Evolutionary conservation across 2,888 invertebrate genomes (phyloP).

Genomic region (Timema podura): DNA sequence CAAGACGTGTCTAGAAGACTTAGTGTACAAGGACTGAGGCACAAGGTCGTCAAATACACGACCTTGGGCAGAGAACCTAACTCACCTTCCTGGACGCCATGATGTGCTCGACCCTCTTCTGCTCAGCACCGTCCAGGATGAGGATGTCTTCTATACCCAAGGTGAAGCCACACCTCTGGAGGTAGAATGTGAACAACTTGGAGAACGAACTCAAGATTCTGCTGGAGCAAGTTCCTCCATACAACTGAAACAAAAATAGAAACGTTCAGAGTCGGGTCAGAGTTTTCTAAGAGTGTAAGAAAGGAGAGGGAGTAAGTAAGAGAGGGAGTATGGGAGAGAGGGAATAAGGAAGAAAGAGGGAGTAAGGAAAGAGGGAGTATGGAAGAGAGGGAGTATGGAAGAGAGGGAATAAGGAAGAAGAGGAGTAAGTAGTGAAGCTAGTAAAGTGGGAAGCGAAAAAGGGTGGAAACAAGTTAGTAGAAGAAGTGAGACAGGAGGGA

Average conservation of each 20-base stretch:
- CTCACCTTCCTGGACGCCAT: conserved; percentile 51
- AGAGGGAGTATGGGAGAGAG: no score
- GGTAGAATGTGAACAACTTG: conserved; percentile 83
- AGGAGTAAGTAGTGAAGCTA: no score
- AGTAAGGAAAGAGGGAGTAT: no score
- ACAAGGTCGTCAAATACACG: background rate
- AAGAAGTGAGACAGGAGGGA: no score
- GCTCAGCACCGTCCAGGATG: conserved; percentile 68
- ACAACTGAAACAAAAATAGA: conserved; percentile 55
- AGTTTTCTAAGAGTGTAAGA: no score
- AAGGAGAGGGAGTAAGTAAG: no score
- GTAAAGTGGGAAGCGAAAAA: no score
- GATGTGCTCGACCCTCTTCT: conserved; percentile 63
- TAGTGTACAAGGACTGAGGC: background rate
- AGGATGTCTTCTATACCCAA: conserved; percentile 94
- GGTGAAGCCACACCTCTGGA: conserved; percentile 91
- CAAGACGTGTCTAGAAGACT: background rate
- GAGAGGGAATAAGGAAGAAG: no score
- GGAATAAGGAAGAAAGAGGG: no score
- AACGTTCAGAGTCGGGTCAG: no score
- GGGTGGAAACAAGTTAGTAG: no score
- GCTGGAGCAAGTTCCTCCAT: conserved; percentile 83
- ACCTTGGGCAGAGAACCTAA: background rate
- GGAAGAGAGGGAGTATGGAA: no score
- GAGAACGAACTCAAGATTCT: conserved; percentile 84